Percentiles rank a stretch among this genome's conserved stretches.
These are phyloP conservation scores for Conus ventricosus DNA, from an alignment of 1,140 invertebrate genomes.

Conservation along the genomic window DNA sequence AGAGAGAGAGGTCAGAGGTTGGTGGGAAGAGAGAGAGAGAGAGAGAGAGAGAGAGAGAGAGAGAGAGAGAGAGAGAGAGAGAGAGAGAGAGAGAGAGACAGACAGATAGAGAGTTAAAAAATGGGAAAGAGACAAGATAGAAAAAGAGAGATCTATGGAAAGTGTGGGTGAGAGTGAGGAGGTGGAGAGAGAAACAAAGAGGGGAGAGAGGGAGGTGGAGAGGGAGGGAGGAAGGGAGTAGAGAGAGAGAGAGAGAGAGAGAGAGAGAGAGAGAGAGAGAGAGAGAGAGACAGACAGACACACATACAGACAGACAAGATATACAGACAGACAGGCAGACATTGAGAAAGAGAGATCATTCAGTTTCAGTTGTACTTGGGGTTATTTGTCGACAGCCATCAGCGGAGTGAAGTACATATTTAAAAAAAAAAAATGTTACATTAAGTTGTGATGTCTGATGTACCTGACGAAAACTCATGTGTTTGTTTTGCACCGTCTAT, in stretches of 20 bases:
- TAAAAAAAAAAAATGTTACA: no score
- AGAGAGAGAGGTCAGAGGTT: no score
- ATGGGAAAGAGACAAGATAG: no score
- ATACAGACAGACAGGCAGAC: background rate
- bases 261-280: background rate
- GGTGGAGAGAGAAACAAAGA: background rate
- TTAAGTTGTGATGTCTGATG: no score
- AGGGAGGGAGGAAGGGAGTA: background rate
- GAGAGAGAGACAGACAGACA: background rate
- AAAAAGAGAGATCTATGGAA: no score
- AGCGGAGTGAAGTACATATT: no score
- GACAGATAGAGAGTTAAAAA: background rate
- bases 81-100: background rate
- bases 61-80: constrained; percentile 24
- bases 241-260: constrained; percentile 25
- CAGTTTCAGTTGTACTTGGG: no score
- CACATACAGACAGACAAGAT: background rate
- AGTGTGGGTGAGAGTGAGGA: background rate
- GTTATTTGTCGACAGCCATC: no score
- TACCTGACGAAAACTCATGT: no score
- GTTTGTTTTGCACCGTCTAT: no score
- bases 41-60: constrained; percentile 13
- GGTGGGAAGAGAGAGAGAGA: background rate
- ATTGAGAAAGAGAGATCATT: no score
- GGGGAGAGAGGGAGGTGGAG: background rate